Percentiles rank a stretch among this genome's conserved stretches.
Conservation (phyloP, 2,113 vertebrate species). For the Perognathus longimembris region DNA sequence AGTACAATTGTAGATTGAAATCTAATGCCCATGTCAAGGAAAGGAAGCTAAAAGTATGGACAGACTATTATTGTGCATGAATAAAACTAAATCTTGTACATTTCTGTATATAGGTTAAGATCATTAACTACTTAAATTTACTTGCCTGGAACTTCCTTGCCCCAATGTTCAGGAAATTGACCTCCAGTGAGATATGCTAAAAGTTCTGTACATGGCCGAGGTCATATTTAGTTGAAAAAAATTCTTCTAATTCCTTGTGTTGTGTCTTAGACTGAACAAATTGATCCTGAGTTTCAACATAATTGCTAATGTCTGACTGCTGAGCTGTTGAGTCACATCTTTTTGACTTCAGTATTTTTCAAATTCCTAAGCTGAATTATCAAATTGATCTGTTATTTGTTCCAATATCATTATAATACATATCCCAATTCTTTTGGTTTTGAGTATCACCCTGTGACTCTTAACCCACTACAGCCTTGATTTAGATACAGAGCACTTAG, state of each 20-base stretch:
- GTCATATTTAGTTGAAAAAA: conserved; percentile 4
- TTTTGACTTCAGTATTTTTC: not conserved
- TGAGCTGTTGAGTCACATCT: not conserved
- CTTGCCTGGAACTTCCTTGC: not conserved
- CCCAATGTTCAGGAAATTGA: not conserved
- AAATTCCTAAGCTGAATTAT: not conserved
- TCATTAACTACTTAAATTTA: conserved; percentile 44
- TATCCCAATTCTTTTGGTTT: not conserved
- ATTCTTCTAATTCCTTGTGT: conserved; percentile 30
- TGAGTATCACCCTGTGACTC: not conserved
- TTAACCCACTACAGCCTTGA: not conserved
- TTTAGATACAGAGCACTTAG: not conserved
- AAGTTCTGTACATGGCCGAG: conserved; percentile 4
- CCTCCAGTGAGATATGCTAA: not conserved
- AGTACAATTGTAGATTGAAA: no score
- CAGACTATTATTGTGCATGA: not conserved
- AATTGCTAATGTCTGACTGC: not conserved
- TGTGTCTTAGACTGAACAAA: conserved; percentile 33
- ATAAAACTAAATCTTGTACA: not conserved
- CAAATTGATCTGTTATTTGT: not conserved
- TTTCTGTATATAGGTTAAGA: not conserved
- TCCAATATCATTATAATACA: not conserved
- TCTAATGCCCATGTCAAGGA: not conserved
- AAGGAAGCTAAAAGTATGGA: not conserved
- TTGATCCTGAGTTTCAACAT: not conserved